Conservation (phyloP, 2,797 vertebrate species). For the Orestias chungarensis region DNA sequence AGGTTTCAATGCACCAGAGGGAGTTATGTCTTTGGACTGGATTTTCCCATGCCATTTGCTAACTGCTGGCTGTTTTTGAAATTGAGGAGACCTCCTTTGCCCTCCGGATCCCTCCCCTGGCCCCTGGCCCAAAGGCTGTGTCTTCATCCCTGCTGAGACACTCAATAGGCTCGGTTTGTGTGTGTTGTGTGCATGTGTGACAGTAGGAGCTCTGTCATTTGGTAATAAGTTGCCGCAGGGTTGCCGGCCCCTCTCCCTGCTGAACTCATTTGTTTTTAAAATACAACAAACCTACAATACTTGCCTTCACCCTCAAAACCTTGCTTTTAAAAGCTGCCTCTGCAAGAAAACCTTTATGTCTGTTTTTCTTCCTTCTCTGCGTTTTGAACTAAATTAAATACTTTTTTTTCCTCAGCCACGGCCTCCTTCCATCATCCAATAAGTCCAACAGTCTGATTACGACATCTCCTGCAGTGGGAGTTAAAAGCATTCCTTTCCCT, state of each 20-base stretch:
- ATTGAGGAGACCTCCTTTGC: constrained; percentile 69
- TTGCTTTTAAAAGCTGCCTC: constrained; percentile 46
- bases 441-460: constrained; percentile 61
- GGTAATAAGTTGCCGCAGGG: constrained; percentile 66
- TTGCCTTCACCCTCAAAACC: constrained; percentile 56
- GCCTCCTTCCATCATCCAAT: constrained; percentile 59
- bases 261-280: constrained; percentile 80
- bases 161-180: constrained; percentile 67
- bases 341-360: constrained; percentile 42
- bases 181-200: constrained; percentile 47
- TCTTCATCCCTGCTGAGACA: constrained; percentile 69
- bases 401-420: constrained; percentile 47
- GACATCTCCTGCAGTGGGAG: constrained; percentile 77
- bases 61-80: constrained; percentile 72
- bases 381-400: constrained; percentile 44
- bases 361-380: constrained; percentile 37
- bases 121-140: constrained; percentile 65
- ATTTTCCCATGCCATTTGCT: constrained; percentile 81
- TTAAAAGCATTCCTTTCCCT: constrained; percentile 82
- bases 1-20: constrained; percentile 63
- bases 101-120: constrained; percentile 71
- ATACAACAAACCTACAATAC: constrained; percentile 66
- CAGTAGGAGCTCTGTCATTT: constrained; percentile 75
- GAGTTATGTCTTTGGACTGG: constrained; percentile 55
- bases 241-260: constrained; percentile 63